phyloP scores from a whole-genome alignment of 2,888 invertebrate genomes.

The Acanthosepion pharaonis region DNA sequence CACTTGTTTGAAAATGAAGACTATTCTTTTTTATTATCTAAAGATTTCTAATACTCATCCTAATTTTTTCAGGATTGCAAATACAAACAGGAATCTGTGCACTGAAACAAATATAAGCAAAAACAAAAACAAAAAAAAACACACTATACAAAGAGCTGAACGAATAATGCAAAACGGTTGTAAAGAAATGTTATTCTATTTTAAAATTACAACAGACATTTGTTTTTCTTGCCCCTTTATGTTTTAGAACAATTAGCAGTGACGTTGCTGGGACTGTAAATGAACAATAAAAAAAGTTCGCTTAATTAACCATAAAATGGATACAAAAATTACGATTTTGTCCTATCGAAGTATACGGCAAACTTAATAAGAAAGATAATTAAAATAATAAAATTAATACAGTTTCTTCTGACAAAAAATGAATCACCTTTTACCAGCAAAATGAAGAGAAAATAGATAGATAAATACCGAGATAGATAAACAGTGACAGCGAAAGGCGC shows the following conservation, averaged over 20 bases:
- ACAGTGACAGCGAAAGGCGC: background rate
- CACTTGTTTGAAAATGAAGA: background rate
- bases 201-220: background rate
- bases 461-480: background rate
- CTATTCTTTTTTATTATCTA: background rate
- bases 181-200: slow-evolving; percentile 2
- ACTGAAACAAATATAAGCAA: background rate
- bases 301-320: background rate
- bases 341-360: background rate
- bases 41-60: background rate
- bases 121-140: background rate
- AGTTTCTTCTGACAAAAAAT: background rate
- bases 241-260: background rate
- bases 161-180: background rate
- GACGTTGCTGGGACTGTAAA: background rate
- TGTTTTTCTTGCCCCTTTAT: slow-evolving; percentile 4
- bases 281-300: background rate
- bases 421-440: background rate
- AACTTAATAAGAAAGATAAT: too few species aligned
- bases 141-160: background rate
- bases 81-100: background rate
- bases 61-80: background rate
- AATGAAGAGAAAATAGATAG: background rate
- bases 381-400: background rate
- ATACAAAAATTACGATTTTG: background rate